Base-by-base conservation (phyloP, 2,888 invertebrate species). In the Schrankia costaestrigalis region DNA sequence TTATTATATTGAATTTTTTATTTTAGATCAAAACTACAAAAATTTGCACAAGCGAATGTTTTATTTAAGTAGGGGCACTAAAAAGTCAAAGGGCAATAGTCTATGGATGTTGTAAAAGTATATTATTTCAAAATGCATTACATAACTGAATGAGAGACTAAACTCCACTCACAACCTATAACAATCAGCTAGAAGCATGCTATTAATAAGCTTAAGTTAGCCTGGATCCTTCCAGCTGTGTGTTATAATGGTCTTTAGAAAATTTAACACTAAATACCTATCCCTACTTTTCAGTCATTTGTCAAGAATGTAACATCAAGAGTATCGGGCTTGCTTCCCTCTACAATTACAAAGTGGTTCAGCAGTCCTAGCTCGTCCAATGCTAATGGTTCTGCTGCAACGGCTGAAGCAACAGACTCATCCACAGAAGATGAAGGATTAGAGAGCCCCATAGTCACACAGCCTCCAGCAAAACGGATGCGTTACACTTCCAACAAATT, bases 281-380 rank as follows among this genome's bases (percentile, higher is more conserved):
- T n/a, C n/a, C n/a, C 23, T 30, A 11, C 10, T 35, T 90, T 90
- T 26, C 85, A 93, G 93, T 93, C 93, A 11, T 91, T 93, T 70
- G 91, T 93, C 41, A 90, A 90, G 64, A 92, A 91, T 85, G 90
- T 93, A 32, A 90, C 91, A 48, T 90, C 90, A 36, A 89, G 89
- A 56, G 89, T 93, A 33, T 89, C 92, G 2, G 90, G 90, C 35
- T 76, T 93, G 17, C 82, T 93, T 56, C 92, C 92, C 11, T 88
- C 90, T 32, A 88, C 90, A 15, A 71, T 91, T 36, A 85, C 85
- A 3, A 90, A 88, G 55, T 90, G 90, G 90, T 90, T 90, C 37
- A 72, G 74, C 31, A 70, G 64, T 27, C 66, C 74, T 1, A 72
- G 63, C 37, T 59, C 72, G 5, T 66, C 78, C 12, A 70, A 74